A percentile compares a stretch with the other conserved stretches of the same genome.
phyloP scores from a whole-genome alignment of 2,888 invertebrate species.

The Teleiodes luculella region DNA sequence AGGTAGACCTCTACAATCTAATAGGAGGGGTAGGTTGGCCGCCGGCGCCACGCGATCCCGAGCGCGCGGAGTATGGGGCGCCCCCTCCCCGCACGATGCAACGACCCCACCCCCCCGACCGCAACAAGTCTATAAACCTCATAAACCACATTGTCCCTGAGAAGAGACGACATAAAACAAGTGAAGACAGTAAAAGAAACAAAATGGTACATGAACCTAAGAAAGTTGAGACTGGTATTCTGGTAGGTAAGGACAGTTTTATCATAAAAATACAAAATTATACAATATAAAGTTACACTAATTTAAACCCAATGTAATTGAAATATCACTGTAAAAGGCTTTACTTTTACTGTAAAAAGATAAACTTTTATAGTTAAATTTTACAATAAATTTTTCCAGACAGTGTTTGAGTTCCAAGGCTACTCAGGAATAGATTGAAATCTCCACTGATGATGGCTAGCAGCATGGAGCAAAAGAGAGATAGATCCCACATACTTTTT shows the following conservation, averaged over 20 bases:
- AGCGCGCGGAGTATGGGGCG: conserved; percentile 57
- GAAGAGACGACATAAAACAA: conserved; percentile 49
- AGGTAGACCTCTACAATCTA: conserved; percentile 66
- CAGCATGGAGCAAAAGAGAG: no score
- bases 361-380: no score
- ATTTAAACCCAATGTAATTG: no score
- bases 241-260: conserved; percentile 37
- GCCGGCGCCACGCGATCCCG: conserved; percentile 60
- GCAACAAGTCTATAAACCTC: conserved; percentile 80
- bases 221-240: conserved; percentile 67
- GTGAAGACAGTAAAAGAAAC: conserved; percentile 37
- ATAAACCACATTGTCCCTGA: conserved; percentile 76
- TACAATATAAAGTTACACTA: no score
- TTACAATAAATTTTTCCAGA: no score
- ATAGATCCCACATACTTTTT: no score
- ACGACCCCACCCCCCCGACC: conserved; percentile 55
- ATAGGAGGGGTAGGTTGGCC: conserved; percentile 72
- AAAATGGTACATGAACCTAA: conserved; percentile 72
- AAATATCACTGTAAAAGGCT: no score
- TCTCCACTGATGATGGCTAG: no score
- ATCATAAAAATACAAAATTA: no score
- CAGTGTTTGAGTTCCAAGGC: no score
- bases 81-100: conserved; percentile 60
- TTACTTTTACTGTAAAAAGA: no score
- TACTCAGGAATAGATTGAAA: no score